phyloP scores from a whole-genome alignment of 2,113 vertebrate species.

The Datnioides undecimradiatus region DNA sequence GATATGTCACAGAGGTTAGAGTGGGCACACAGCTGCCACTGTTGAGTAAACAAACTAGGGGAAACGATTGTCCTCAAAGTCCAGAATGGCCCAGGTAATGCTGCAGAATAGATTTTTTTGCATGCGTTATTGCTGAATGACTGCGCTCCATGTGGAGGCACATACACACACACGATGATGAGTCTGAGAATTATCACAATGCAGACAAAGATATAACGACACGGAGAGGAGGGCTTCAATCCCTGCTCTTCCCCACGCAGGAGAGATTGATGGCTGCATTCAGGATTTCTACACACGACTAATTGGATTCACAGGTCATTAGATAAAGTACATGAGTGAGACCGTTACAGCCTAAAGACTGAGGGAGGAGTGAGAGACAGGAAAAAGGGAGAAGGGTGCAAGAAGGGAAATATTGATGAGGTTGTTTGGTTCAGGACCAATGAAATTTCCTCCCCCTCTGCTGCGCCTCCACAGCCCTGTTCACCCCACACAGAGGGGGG shows the following conservation, averaged over 20 bases:
- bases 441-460: constrained; percentile 61
- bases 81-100: constrained; percentile 57
- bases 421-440: constrained; percentile 72
- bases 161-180: neutral
- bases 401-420: constrained; percentile 73
- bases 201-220: constrained; percentile 7
- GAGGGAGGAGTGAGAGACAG: constrained; percentile 36
- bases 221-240: constrained; percentile 51
- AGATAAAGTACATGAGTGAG: constrained; percentile 82
- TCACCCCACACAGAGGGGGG: constrained; percentile 16
- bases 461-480: constrained; percentile 46
- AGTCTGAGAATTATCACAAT: neutral
- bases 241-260: constrained; percentile 36
- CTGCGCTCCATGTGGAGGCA: neutral
- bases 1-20: constrained; percentile 71
- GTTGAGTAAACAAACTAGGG: constrained; percentile 64
- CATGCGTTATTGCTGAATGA: constrained; percentile 31
- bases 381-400: constrained; percentile 30
- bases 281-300: constrained; percentile 78
- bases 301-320: constrained; percentile 85
- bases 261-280: constrained; percentile 76
- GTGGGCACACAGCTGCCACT: constrained; percentile 56
- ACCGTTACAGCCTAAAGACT: constrained; percentile 70
- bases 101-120: constrained; percentile 49
- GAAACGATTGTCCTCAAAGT: constrained; percentile 61